phyloP scores from a whole-genome alignment of 2,888 invertebrate species.

The Corythucha ciliata region DNA sequence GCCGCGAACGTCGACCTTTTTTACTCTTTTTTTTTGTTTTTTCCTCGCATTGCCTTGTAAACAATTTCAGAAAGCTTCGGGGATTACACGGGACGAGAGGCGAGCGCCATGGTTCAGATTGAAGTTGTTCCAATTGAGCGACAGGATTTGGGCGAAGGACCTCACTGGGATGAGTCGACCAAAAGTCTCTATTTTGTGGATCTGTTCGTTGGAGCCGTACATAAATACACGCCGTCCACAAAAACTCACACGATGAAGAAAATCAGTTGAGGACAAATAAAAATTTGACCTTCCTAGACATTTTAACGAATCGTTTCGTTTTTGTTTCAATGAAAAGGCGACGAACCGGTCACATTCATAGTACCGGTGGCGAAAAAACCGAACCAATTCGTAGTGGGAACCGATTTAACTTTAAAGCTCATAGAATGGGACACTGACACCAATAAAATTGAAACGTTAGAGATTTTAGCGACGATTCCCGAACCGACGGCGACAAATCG shows the following conservation, averaged over 20 bases:
- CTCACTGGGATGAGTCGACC: constrained; percentile 56
- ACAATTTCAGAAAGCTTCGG: no score
- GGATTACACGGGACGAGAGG: no score
- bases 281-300: no score
- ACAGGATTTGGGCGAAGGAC: constrained; percentile 57
- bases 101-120: constrained; percentile 26
- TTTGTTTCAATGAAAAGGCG: no score
- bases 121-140: no score
- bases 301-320: background rate
- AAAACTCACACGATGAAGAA: no score
- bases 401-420: constrained; percentile 50
- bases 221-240: constrained; percentile 45
- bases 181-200: constrained; percentile 59
- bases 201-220: constrained; percentile 48
- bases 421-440: constrained; percentile 56
- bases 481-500: constrained; percentile 48
- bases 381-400: constrained; percentile 55
- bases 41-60: no score
- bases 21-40: no score
- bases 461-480: constrained; percentile 49
- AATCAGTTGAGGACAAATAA: no score
- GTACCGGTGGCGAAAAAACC: constrained; percentile 35
- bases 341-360: constrained; percentile 27
- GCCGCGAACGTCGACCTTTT: no score
- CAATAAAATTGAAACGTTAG: constrained; percentile 44